Evolutionary conservation across 2,797 vertebrate genomes (phyloP), one percentile per base, ranked within the genome.

Genomic region (Lagodon rhomboides): DNA sequence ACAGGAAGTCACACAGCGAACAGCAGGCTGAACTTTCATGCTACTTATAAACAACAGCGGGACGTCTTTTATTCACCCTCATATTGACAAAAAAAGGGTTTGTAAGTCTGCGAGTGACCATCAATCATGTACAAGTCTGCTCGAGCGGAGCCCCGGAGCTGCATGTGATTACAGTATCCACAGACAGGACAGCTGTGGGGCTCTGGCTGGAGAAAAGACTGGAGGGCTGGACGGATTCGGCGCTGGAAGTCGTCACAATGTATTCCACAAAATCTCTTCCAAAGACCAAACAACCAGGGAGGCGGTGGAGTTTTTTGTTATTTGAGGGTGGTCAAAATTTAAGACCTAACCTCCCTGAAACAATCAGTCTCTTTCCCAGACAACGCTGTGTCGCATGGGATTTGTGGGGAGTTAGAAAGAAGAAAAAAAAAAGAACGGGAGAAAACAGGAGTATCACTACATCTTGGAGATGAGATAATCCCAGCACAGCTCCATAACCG

Each of bases 321-420:
- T 85, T 77, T 17, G 73, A 88, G 84, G 88, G 85, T 90, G 91
- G 89, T 84, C 90, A 76, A 4, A 71, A 70, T 82, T 71, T 82
- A 82, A 80, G 67, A 77, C 68, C 65, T 3, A 9, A 79, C 55
- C 69, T 76, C 73, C 38, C 53, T 18, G 27, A 71, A 53, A 38
- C 63, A 13, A 54, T 84, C 61, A 1, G 53, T 81, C 53, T 80
- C 84, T 44, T 89, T 87, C 83, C 80, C 80, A 89, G 80, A 86
- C 83, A 89, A 46, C 55, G 62, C 68, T 54, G 60, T 7, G 73
- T 82, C 76, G 34, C 63, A 12, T n/a, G 72, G 68, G 82, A 83
- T 89, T 87, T 80, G 83, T 41, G 30, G 15, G 55, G 56, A 71
- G 50, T 43, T 18, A 54, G 25, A 73, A 64, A 51, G 51, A 43